A percentile compares a stretch with the other conserved stretches of the same genome.
These are phyloP conservation scores for Zygothrica quintamaculata DNA, from an alignment of 2,888 invertebrate genomes.

Conservation along the genomic window DNA sequence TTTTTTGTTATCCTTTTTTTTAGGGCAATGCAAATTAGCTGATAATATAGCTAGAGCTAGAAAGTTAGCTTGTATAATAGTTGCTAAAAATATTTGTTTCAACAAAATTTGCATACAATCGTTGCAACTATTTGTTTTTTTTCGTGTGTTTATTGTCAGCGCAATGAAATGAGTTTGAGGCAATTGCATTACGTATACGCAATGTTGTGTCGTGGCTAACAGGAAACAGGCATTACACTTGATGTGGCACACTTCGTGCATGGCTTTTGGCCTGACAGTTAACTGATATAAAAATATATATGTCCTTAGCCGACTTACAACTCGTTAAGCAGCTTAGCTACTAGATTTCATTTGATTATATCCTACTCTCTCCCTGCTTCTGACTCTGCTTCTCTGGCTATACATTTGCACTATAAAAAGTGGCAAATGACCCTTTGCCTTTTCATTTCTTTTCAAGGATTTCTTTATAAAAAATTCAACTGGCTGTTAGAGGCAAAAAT, in stretches of 20 bases:
- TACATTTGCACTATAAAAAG: not conserved
- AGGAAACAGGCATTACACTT: slow-evolving; percentile 15
- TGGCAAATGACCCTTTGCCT: no score
- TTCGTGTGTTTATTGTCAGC: slow-evolving; percentile 30
- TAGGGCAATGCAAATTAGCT: slow-evolving; percentile 62
- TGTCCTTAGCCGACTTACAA: slow-evolving; percentile 5
- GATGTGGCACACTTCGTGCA: slow-evolving; percentile 25
- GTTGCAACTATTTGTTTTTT: slow-evolving; percentile 39
- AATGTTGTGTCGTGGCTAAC: slow-evolving; percentile 7
- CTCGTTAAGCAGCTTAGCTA: not conserved
- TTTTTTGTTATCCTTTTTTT: slow-evolving; percentile 28
- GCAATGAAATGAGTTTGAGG: slow-evolving; percentile 4
- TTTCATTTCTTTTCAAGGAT: no score
- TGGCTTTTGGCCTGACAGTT: slow-evolving; percentile 15
- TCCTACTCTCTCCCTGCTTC: no score
- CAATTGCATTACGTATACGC: slow-evolving; percentile 51
- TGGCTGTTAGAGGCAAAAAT: no score
- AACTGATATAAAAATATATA: slow-evolving; percentile 8
- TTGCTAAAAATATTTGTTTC: slow-evolving; percentile 45
- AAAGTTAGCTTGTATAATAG: no score
- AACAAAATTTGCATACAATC: slow-evolving; percentile 47
- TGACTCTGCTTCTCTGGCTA: not conserved
- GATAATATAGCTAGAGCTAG: slow-evolving; percentile 17
- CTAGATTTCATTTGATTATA: not conserved
- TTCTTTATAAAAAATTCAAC: no score